phyloP scores from a whole-genome alignment of 2,888 invertebrate species.

The Ceramica pisi region DNA sequence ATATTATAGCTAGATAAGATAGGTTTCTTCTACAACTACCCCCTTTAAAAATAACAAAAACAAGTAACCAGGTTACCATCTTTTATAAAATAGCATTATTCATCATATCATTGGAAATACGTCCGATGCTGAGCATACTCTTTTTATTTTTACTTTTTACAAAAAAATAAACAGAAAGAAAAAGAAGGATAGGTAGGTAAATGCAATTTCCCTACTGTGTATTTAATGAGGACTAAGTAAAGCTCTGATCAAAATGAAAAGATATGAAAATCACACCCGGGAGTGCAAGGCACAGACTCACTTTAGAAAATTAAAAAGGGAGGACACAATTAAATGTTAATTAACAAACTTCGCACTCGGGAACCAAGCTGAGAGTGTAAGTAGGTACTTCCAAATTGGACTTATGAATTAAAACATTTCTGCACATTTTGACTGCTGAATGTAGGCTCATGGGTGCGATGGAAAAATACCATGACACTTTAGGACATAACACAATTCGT shows the following conservation, averaged over 20 bases:
- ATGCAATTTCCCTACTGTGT: not conserved
- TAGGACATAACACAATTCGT: too few species aligned
- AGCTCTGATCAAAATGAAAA: constrained; percentile 26
- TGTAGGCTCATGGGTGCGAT: not conserved
- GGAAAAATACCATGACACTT: too few species aligned
- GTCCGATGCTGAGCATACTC: not conserved
- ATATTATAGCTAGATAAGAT: too few species aligned
- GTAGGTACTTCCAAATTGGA: constrained; percentile 11
- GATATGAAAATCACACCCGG: constrained; percentile 47
- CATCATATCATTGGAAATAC: not conserved
- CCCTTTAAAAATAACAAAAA: too few species aligned
- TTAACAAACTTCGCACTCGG: constrained; percentile 48
- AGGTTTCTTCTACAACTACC: too few species aligned
- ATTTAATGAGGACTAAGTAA: constrained; percentile 5
- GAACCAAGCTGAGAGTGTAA: constrained; percentile 22
- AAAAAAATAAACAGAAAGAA: constrained; percentile 1
- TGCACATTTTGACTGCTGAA: not conserved
- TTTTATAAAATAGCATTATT: not conserved
- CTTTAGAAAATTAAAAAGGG: constrained; percentile 50
- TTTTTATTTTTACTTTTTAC: not conserved
- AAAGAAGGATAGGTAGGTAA: not conserved
- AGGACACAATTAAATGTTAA: constrained; percentile 47
- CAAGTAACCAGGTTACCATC: too few species aligned
- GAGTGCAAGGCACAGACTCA: constrained; percentile 30
- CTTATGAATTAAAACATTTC: not conserved